Conservation (phyloP, 2,888 invertebrate genomes). For the Chymomyza amoena region DNA sequence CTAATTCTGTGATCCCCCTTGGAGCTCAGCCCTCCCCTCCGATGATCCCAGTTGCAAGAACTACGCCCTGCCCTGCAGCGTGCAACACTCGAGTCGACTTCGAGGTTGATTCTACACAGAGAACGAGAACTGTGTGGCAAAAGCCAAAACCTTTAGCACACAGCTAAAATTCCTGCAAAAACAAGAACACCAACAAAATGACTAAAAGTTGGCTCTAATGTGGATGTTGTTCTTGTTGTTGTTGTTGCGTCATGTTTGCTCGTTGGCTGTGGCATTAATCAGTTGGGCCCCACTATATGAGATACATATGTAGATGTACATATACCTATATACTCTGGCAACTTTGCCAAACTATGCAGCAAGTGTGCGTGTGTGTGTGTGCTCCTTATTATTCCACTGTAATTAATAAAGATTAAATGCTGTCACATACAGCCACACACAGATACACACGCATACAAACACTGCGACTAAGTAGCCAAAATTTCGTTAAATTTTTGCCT, state of each 20-base stretch:
- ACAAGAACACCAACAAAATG: constrained; percentile 1
- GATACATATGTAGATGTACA: constrained; percentile 6
- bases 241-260: constrained; percentile 68
- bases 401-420: constrained; percentile 77
- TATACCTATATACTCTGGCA: constrained; percentile 18
- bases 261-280: constrained; percentile 59
- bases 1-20: constrained; percentile 2
- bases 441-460: not conserved
- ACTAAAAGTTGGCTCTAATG: constrained; percentile 39
- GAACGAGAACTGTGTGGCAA: constrained; percentile 7
- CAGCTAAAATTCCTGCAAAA: constrained; percentile 48
- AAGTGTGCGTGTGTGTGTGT: constrained; percentile 10
- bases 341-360: constrained; percentile 20
- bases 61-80: constrained; percentile 2
- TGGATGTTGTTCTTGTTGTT: constrained; percentile 35
- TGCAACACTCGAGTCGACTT: not conserved
- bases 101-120: not conserved
- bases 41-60: no score
- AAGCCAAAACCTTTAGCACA: constrained; percentile 18
- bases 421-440: constrained; percentile 59
- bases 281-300: constrained; percentile 29
- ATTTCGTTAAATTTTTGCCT: not conserved
- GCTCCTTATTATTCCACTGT: constrained; percentile 72
- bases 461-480: not conserved
- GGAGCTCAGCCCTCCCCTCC: no score